phyloP scores from a whole-genome alignment of 2,797 vertebrate species.

The Lepus oiostolus region DNA sequence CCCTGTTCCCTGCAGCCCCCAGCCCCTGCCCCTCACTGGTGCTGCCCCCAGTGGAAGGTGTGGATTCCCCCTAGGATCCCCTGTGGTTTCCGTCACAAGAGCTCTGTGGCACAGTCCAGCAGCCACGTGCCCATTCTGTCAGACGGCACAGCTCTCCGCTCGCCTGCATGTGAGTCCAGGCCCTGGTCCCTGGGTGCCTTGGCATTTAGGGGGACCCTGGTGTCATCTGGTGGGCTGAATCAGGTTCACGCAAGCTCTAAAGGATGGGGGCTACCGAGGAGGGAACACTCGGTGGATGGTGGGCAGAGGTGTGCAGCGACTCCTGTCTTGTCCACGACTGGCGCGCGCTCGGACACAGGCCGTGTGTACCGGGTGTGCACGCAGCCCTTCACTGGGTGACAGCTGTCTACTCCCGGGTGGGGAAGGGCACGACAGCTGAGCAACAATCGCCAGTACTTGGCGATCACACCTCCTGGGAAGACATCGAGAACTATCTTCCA shows the following conservation, averaged over 20 bases:
- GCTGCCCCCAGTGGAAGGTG: background rate
- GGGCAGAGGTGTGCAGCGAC: background rate
- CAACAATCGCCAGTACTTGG: background rate
- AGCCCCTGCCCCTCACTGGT: background rate
- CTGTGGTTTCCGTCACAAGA: accelerated
- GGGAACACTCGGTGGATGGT: background rate
- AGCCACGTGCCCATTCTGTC: background rate
- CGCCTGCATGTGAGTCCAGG: background rate
- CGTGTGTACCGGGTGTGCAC: background rate
- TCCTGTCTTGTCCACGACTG: background rate
- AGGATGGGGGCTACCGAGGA: no score
- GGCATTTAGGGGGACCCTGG: background rate
- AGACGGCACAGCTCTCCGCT: background rate
- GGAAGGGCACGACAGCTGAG: background rate
- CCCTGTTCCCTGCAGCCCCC: background rate
- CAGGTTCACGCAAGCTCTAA: background rate
- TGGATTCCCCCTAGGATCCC: background rate
- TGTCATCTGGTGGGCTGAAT: background rate
- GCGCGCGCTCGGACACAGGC: background rate
- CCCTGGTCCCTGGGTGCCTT: background rate
- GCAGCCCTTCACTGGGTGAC: background rate
- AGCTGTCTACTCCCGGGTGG: background rate
- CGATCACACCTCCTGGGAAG: slow-evolving; percentile 56
- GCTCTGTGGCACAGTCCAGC: background rate
- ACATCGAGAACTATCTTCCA: slow-evolving; percentile 36